Conservation (phyloP, 1,140 invertebrate species). For the Hypothenemus hampei region DNA sequence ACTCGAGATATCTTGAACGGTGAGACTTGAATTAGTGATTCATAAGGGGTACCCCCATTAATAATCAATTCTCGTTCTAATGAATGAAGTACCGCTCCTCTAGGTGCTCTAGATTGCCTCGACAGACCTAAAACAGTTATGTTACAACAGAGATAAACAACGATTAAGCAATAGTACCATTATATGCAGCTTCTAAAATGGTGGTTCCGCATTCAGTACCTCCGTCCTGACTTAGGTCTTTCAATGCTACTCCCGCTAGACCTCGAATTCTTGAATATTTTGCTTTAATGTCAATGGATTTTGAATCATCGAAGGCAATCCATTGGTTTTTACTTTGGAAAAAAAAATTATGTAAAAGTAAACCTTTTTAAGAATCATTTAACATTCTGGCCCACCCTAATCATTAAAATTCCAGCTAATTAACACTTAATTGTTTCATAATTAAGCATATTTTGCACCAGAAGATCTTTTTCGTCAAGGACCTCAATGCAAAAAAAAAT, state of each 20-base stretch:
- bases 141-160: background rate
- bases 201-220: conserved; percentile 46
- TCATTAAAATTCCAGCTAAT: too few relatives aligned
- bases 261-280: conserved; percentile 54
- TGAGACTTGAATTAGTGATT: conserved; percentile 60
- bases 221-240: conserved; percentile 47
- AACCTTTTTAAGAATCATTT: too few relatives aligned
- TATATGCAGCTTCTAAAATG: conserved; percentile 47
- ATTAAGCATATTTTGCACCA: too few relatives aligned
- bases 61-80: conserved; percentile 53
- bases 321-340: conserved; percentile 57
- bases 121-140: conserved; percentile 43
- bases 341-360: background rate
- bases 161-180: conserved; percentile 32
- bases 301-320: conserved; percentile 74
- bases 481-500: too few relatives aligned
- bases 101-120: conserved; percentile 51
- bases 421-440: too few relatives aligned
- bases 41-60: conserved; percentile 46
- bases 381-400: too few relatives aligned
- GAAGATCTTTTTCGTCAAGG: too few relatives aligned
- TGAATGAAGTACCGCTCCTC: conserved; percentile 52
- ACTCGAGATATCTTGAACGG: conserved; percentile 67
- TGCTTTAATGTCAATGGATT: conserved; percentile 68
- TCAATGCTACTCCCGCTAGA: conserved; percentile 51